Conservation (phyloP, 2,797 vertebrate genomes). For the Enteromius argenteus region DNA sequence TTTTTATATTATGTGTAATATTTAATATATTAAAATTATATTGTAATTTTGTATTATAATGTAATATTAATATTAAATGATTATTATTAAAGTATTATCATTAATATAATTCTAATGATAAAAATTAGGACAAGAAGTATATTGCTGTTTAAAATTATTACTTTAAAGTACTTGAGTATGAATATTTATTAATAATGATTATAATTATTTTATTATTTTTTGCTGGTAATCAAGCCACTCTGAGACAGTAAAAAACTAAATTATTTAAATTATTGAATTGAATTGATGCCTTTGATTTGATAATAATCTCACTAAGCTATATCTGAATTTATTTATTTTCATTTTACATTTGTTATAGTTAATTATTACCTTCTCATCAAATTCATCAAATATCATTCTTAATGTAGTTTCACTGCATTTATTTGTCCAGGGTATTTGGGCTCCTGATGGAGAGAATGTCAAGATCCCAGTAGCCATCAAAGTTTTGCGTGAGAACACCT, state of each 20-base stretch:
- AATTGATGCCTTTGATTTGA: neutral
- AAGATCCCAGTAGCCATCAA: constrained; percentile 98
- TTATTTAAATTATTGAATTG: neutral
- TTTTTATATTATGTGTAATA: neutral
- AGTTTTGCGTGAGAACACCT: constrained; percentile 96
- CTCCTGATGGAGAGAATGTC: constrained; percentile 92
- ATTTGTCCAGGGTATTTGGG: constrained; percentile 89
- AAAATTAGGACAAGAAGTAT: neutral
- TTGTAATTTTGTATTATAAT: too few relatives aligned
- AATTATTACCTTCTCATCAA: neutral
- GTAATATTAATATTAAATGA: too few relatives aligned
- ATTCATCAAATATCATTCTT: neutral
- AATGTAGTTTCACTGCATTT: neutral
- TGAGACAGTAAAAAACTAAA: neutral
- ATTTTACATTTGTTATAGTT: neutral
- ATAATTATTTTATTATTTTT: neutral
- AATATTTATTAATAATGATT: neutral
- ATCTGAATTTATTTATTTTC: neutral
- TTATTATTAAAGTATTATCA: too few relatives aligned
- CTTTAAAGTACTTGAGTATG: neutral
- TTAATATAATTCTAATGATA: neutral
- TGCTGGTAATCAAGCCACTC: neutral
- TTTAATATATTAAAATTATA: neutral
- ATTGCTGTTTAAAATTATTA: neutral
- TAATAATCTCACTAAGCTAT: neutral